Conservation (phyloP, 2,113 vertebrate genomes). For the Rhineura floridana region DNA sequence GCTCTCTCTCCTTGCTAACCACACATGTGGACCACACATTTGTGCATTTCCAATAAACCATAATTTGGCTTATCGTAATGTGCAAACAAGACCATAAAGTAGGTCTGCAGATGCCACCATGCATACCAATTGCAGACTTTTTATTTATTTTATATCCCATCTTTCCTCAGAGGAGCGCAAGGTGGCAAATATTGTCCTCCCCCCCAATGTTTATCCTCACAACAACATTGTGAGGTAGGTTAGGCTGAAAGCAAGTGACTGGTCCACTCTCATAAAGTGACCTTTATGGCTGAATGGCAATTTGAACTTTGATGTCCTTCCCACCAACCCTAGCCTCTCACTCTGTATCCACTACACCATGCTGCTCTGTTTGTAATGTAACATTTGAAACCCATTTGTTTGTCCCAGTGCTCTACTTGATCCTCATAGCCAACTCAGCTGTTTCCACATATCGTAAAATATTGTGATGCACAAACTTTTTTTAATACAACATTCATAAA, state of each 20-base stretch:
- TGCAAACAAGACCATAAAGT: too few species aligned
- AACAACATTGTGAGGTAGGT: background rate
- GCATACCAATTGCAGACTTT: too few species aligned
- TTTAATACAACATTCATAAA: constrained; percentile 66
- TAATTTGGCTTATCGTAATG: too few species aligned
- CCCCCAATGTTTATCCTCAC: background rate
- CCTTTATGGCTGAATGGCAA: background rate
- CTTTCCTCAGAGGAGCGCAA: background rate
- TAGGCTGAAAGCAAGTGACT: background rate
- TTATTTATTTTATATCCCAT: background rate
- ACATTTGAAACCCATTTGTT: background rate
- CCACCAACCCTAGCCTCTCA: background rate
- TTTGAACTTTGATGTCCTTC: background rate
- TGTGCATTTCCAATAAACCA: too few species aligned
- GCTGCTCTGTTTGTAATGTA: background rate
- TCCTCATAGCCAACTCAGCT: constrained; percentile 15
- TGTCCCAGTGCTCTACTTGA: background rate
- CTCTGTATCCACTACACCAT: background rate
- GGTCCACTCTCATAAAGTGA: too few species aligned
- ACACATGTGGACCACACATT: too few species aligned
- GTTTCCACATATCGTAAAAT: constrained; percentile 57
- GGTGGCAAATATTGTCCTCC: too few species aligned
- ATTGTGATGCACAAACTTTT: background rate
- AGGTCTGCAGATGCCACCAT: too few species aligned
- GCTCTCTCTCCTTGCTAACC: too few species aligned